Base-by-base conservation (phyloP, 2,113 vertebrate species). In the Sorex araneus region DNA sequence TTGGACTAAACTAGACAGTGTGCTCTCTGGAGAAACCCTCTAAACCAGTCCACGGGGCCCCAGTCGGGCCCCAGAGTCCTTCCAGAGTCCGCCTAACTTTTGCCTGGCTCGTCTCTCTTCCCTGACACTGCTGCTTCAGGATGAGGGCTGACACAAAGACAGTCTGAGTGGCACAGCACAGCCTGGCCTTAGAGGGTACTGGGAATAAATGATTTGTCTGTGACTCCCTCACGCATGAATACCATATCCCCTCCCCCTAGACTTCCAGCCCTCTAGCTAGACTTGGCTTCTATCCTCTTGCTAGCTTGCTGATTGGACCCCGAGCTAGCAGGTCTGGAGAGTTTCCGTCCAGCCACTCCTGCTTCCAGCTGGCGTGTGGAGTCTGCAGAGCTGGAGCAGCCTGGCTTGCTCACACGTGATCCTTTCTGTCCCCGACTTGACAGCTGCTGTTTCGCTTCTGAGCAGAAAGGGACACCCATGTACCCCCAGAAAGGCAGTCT, bases 271-370 rank as follows among this genome's bases (percentile, higher is more conserved):
- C 63, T 28, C 67, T n/a, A 66, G 0, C 73, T 15, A 64, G 66
- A 54, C 45, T 9, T 25, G 54, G 32, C 66, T 0, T 4, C 4
- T 13, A 34, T 76, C n/a, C 64, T 28, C 3, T 23, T 27, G 10
- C 23, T 34, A 6, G 69, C 11, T 5, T 9, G 6, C n/a, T 69
- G 13, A 2, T 34, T 54, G 13, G 69, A 0, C 32, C 47, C 47
- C 15, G 43, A 18, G 1, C 2, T 3, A 21, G 10, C 18, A 2
- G 36, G 45, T 67, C 54, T 27, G 30, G 66, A 69, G 45, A 8
- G 7, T 30, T 34, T 32, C n/a, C 19, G 5, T 23, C 32, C 10
- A 32, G 84, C 30, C 23, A 12, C 27, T 64, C 0, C 1, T 6
- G 54, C 66, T 43, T 71, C 63, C 15, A 50, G 25, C 34, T 11